A percentile compares a stretch with the other conserved stretches of the same genome.
phyloP scores from a whole-genome alignment of 2,797 vertebrate genomes.

The Girardinus metallicus region DNA sequence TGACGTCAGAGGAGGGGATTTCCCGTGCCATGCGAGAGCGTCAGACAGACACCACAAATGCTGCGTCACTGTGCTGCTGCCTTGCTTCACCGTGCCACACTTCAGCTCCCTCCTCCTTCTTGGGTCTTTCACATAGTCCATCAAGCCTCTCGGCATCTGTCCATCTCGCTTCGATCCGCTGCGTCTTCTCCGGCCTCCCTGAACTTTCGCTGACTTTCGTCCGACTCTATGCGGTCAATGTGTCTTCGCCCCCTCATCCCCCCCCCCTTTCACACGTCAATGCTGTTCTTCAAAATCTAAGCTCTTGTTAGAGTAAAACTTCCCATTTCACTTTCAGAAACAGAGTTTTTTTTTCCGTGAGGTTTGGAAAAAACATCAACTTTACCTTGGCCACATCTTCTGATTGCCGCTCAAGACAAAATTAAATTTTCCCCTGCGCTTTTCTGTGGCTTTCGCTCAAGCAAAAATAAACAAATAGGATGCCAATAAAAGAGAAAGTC shows the following conservation, averaged over 20 bases:
- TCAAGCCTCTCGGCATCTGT: constrained; percentile 35
- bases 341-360: not conserved
- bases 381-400: not conserved
- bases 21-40: constrained; percentile 74
- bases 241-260: not conserved
- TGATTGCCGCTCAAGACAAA: constrained; percentile 6
- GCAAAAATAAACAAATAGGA: constrained; percentile 2
- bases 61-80: constrained; percentile 77
- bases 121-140: constrained; percentile 33
- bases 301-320: not conserved
- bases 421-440: constrained; percentile 1
- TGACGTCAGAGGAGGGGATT: constrained; percentile 79
- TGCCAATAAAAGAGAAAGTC: constrained; percentile 24
- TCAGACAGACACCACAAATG: constrained; percentile 73
- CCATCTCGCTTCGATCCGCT: constrained; percentile 12
- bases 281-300: constrained; percentile 4
- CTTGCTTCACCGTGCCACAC: constrained; percentile 54
- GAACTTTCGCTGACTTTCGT: constrained; percentile 61
- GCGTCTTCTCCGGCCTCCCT: constrained; percentile 31
- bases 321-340: not conserved
- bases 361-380: constrained; percentile 9
- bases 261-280: not conserved
- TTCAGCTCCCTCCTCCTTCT: constrained; percentile 53
- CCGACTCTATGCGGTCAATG: constrained; percentile 7
- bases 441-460: constrained; percentile 10